Conservation (phyloP, 2,797 vertebrate species). For the Ateles fusciceps region DNA sequence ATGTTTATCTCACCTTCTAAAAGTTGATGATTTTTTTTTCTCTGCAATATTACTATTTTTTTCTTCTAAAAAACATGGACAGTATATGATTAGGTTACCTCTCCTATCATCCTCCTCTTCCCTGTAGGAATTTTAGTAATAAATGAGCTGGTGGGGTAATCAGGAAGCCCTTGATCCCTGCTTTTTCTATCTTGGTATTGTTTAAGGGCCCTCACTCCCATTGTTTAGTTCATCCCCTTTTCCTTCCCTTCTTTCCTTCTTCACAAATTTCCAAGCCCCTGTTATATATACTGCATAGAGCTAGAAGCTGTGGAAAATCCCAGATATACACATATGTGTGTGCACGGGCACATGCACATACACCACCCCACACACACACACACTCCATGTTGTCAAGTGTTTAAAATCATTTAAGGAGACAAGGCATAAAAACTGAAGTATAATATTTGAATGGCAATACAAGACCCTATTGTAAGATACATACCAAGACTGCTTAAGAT, state of each 20-base stretch:
- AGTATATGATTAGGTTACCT: not conserved
- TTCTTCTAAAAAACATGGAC: not conserved
- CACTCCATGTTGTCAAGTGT: not conserved
- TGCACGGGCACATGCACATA: fast-evolving
- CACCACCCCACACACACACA: not conserved
- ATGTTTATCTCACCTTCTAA: not conserved
- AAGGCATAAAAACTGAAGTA: not conserved
- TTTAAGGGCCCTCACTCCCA: not conserved
- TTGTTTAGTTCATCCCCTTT: not conserved
- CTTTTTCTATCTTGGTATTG: not conserved
- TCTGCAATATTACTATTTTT: not conserved
- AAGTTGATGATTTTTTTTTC: not conserved
- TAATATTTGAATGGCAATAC: not conserved
- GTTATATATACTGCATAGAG: not conserved
- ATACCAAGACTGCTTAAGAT: not conserved
- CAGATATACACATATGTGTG: not conserved
- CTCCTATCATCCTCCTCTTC: not conserved
- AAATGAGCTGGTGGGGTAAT: not conserved
- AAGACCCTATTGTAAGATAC: not conserved
- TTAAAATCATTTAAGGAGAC: not conserved
- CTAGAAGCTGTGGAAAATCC: not conserved
- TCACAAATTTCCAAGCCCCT: not conserved
- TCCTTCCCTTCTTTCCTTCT: not conserved
- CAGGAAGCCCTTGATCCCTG: not conserved
- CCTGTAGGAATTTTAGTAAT: not conserved